These are phyloP conservation scores for Furcula furcula DNA, from an alignment of 2,888 invertebrate genomes.

Conservation along the genomic window DNA sequence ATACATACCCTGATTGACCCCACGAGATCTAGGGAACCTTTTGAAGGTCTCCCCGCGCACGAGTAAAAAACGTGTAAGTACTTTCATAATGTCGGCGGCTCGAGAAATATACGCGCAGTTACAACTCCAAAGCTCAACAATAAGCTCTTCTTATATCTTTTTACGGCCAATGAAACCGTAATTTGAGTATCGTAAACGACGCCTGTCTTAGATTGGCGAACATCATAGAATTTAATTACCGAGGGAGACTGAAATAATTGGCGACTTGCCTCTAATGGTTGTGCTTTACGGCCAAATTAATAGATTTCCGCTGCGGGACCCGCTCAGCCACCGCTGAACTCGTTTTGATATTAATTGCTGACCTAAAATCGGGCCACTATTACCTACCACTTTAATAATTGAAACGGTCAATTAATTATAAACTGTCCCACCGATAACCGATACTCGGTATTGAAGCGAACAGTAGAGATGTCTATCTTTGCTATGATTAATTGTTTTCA, in stretches of 20 bases:
- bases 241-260: constrained; percentile 73
- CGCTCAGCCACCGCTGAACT: constrained; percentile 49
- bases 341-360: constrained; percentile 66
- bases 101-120: constrained; percentile 22
- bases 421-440: constrained; percentile 14
- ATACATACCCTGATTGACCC: too few relatives aligned
- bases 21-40: too few relatives aligned
- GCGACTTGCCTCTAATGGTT: constrained; percentile 69
- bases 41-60: too few relatives aligned
- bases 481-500: constrained; percentile 20
- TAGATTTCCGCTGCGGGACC: constrained; percentile 66
- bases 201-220: constrained; percentile 74
- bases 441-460: constrained; percentile 15
- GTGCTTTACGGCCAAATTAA: constrained; percentile 73
- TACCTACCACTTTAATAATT: constrained; percentile 48
- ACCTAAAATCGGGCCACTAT: constrained; percentile 51
- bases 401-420: constrained; percentile 32
- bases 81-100: constrained; percentile 10
- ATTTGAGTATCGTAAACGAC: constrained; percentile 73
- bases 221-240: constrained; percentile 77
- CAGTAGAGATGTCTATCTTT: constrained; percentile 9
- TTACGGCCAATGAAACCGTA: constrained; percentile 70
- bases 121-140: constrained; percentile 36
- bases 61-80: too few relatives aligned
- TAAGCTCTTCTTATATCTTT: constrained; percentile 53